Percentiles rank a stretch among this genome's conserved stretches.
phyloP scores from a whole-genome alignment of 2,113 vertebrate genomes.

The Candoia aspera region DNA sequence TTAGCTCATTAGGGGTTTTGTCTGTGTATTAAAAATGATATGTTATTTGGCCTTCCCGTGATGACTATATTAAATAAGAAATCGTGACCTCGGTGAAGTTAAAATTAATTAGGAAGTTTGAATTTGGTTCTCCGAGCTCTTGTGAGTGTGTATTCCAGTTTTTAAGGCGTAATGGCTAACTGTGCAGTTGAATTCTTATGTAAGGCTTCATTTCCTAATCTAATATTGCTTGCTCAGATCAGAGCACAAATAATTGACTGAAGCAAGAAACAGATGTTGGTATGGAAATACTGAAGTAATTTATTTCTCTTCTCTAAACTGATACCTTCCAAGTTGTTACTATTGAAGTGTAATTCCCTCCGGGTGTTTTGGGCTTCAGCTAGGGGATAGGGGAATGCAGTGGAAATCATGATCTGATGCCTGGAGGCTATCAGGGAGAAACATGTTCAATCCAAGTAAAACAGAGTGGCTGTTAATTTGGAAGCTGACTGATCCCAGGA shows the following conservation, averaged over 20 bases:
- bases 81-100: slow-evolving; percentile 60
- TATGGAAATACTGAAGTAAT: slow-evolving; percentile 31
- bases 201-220: slow-evolving; percentile 44
- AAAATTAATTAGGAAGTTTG: slow-evolving; percentile 66
- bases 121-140: slow-evolving; percentile 30
- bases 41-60: slow-evolving; percentile 70
- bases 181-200: slow-evolving; percentile 36
- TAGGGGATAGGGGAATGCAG: background rate
- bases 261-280: slow-evolving; percentile 40
- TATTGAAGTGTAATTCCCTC: background rate
- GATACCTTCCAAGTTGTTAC: background rate
- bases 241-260: slow-evolving; percentile 47
- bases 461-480: background rate
- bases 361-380: background rate
- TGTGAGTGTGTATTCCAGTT: background rate
- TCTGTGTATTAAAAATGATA: slow-evolving; percentile 74
- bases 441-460: background rate
- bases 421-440: background rate
- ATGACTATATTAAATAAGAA: slow-evolving; percentile 75
- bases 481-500: background rate
- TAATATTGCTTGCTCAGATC: slow-evolving; percentile 14
- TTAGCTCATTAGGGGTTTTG: slow-evolving; percentile 74
- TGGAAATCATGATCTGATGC: background rate
- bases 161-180: background rate
- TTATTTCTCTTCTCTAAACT: background rate